Evolutionary conservation across 2,797 vertebrate species (phyloP), one percentile per base, ranked within the genome.

Genomic region (Anguilla pacifica): DNA sequence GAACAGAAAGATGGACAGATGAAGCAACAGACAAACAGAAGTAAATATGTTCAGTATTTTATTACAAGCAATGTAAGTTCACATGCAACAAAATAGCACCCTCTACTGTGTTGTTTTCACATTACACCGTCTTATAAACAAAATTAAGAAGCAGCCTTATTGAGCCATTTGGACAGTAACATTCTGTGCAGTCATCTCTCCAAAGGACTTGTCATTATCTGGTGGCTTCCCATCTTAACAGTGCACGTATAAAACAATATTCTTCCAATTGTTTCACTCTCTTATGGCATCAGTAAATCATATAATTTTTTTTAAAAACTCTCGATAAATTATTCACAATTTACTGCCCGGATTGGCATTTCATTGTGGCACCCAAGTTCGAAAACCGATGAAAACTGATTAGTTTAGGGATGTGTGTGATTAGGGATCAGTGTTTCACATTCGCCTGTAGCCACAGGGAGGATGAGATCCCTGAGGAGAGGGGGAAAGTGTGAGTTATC

Each of bases 71-170:
- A 15, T n/a, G 11, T 46, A 46, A 46, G 43, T 72, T 15, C 70
- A 35, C 3, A 3, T 11, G 70, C 10, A 35, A 79, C 39, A 43
- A n/a, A 79, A 79, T 5, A 70, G 64, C 85, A 72, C 85, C 85
- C 35, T 85, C 85, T 70, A 51, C 85, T 70, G 85, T 70, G 59
- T 5, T 9, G 31, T 39, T 74, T 35, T 39, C 70, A 74, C 70
- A 74, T 35, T 74, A 74, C 31, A 74, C 13, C 0, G 49, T 82
- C 49, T 82, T 49, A 77, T 77, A 31, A 43, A 43, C 79, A 46
- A 43, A 82, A 46, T 46, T 43, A 82, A 46, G n/a, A 46, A 46
- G 67, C 9, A 28, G n/a, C 11, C 2, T 31, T 19, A 31, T 72
- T 4, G 11, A 72, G 31, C 2, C 31, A 31, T 13, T 72, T 31